These are phyloP conservation scores for Sigmodon hispidus DNA, from an alignment of 2,113 vertebrate species.

Conservation along the genomic window DNA sequence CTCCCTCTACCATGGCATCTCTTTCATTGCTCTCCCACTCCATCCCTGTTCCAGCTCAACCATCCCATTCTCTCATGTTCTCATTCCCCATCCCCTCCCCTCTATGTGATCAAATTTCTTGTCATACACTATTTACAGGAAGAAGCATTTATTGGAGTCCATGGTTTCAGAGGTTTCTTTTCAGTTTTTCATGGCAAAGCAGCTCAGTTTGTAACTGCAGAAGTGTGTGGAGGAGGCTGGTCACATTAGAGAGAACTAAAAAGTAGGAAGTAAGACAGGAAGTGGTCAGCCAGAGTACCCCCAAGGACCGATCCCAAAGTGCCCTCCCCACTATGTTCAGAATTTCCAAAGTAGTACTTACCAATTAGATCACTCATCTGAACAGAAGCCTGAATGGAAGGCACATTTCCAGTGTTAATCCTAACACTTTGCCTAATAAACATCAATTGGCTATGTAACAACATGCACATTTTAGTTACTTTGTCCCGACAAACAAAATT, in stretches of 20 bases:
- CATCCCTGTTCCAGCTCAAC: too few species aligned
- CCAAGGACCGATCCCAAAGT: neutral
- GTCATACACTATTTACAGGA: neutral
- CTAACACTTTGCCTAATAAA: neutral
- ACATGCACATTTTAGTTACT: rapidly evolving
- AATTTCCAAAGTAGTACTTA: neutral
- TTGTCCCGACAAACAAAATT: neutral
- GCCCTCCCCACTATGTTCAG: neutral
- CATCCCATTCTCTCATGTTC: too few species aligned
- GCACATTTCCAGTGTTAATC: neutral
- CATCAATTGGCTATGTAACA: rapidly evolving
- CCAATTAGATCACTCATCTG: too few species aligned
- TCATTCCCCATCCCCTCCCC: too few species aligned
- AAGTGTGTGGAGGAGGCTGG: neutral
- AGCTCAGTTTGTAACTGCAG: neutral
- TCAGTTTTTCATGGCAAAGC: neutral
- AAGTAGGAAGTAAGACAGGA: neutral
- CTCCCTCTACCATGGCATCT: too few species aligned
- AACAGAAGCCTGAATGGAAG: neutral
- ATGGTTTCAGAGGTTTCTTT: neutral
- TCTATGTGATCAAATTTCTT: neutral
- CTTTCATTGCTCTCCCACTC: too few species aligned
- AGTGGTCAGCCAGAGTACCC: neutral
- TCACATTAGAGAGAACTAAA: neutral
- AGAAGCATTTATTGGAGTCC: neutral